Base-by-base conservation (phyloP, 2,888 invertebrate genomes). In the Aelia acuminata region DNA sequence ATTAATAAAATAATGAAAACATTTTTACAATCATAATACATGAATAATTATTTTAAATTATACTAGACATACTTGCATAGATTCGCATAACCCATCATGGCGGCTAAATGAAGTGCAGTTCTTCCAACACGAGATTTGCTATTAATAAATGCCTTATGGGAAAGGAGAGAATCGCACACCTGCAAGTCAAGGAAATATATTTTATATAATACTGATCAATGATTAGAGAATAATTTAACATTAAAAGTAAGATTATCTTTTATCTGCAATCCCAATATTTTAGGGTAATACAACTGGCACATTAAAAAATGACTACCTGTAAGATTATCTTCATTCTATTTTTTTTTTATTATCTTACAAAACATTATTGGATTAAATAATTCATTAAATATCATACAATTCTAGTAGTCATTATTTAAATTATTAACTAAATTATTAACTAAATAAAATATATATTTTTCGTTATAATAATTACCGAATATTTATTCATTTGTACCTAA, bases 131-230 rank as follows among this genome's bases (percentile, higher is more conserved):
- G 95, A 1, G 99, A 98, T 93, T 99, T 99, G 26, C 98, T 98
- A 93, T 99, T 99, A 90, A 99, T 99, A 93, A 99, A 99, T 0
- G 99, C 99, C 93, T 99, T 99, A 93, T 98, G 96, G 86, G 97
- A 96, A 70, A 99, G 94, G 87, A 99, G 93, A 1, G 95, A 97
- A 93, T 97, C 97, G 92, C 97, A 97, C 1, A 97, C 97, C 93
- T 96, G 95, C 18, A 90, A 90, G 47, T 87, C 48, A 49, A 50
- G 0, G 5, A 75, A 75, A 43, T 39, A 75, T 5, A 20, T 85
- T 15, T 88, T 15, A 49, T 39, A 39, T 10, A 39, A 75, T 22
- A 75, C 18, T 15, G 10, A 75, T n/a, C 43, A 75, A 75, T 39
- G 35, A 75, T 39, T 39, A 20, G 39, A 22, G 8, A 26, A 53